Evolutionary conservation across 2,113 vertebrate species (phyloP), one percentile per base, ranked within the genome.

Genomic region (Thryonomys swinderianus): DNA sequence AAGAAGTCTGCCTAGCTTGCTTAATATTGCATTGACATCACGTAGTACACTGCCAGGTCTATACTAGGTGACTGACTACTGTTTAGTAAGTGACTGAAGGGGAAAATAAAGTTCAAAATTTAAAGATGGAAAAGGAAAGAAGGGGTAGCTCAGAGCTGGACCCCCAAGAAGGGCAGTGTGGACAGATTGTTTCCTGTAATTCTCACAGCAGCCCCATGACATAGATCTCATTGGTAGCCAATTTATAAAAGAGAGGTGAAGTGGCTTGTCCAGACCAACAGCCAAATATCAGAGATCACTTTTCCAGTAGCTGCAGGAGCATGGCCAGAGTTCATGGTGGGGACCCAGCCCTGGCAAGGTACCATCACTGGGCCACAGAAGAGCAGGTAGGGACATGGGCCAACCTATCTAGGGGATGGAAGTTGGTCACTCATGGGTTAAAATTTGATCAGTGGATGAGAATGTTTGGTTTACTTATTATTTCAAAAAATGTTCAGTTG

Each of bases 31-130:
- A 76, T 71, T 92, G 76, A 61, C 18, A 40, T 67, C 12, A 42
- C 8, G 17, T 82, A 73, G 91, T 34, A 91, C 42, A 14, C 6
- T 53, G 82, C 55, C 17, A 83, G 11, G 51, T 45, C 61, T 86
- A 23, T 2, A 27, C 14, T 21, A 25, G 25, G 34, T 32, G 2
- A 8, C 71, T 30, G n/a, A 67, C 55, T 45, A 66, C 62, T 95
- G 64, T 32, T 90, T 92, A 73, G 9, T 83, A 81, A 93, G 61
- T 74, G 51, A 55, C 14, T 84, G 42, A 55, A 80, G 74, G 42
- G 67, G 48, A 55, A 42, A 78, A 88, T 83, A 69, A 76, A 91
- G 78, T n/a, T 53, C 80, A 64, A 78, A 85, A 88, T 34, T 21
- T 7, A 85, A 48, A 27, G 34, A 45, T 62, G 40, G 73, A 89